Conservation (phyloP, 2,888 invertebrate species). For the Willowsia nigromaculata region DNA sequence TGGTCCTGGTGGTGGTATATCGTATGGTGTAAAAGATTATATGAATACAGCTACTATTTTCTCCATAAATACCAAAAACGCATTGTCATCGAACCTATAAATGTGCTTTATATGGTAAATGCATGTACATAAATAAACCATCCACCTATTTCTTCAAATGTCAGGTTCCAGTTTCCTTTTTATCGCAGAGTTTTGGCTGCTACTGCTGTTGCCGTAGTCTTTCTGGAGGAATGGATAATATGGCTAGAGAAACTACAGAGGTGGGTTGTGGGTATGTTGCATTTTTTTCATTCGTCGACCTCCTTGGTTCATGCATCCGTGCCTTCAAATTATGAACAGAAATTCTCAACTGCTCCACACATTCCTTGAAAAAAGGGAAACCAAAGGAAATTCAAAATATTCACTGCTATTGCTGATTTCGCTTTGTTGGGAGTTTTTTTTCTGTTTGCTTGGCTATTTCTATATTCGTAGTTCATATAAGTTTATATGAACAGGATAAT, state of each 20-base stretch:
- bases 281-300: slow-evolving; percentile 5
- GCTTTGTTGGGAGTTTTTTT: background rate
- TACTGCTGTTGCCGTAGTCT: background rate
- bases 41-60: background rate
- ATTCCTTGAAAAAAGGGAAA: background rate
- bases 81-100: background rate
- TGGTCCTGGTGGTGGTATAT: background rate
- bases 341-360: slow-evolving; percentile 24
- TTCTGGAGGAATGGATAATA: slow-evolving; percentile 16
- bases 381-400: slow-evolving; percentile 32
- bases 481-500: background rate
- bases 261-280: too few species aligned
- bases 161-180: slow-evolving; percentile 51
- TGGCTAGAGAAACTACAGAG: slow-evolving; percentile 30
- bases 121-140: background rate
- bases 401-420: background rate
- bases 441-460: background rate
- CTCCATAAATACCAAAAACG: slow-evolving; percentile 17
- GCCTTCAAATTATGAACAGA: slow-evolving; percentile 55
- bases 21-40: background rate
- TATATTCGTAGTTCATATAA: too few species aligned
- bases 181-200: slow-evolving; percentile 44
- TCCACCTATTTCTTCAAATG: slow-evolving; percentile 56
- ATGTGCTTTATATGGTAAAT: background rate
- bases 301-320: slow-evolving; percentile 56